These are phyloP conservation scores for Isichthys henryi DNA, from an alignment of 2,113 vertebrate species.

Conservation along the genomic window DNA sequence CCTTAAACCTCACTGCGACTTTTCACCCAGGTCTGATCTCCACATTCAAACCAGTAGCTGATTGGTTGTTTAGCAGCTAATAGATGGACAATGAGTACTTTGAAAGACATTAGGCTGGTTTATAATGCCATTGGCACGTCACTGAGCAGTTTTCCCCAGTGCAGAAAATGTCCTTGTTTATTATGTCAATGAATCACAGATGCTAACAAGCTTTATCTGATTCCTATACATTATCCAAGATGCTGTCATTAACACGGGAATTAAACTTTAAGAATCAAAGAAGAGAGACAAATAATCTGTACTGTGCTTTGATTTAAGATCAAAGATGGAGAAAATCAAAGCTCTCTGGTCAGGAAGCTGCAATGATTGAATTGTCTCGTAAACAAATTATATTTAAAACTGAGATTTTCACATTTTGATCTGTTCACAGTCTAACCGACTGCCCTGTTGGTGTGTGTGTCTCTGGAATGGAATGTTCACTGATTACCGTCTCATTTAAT, in stretches of 20 bases:
- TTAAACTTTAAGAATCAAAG: conserved; percentile 3
- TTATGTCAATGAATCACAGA: not conserved
- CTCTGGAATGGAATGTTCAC: conserved; percentile 33
- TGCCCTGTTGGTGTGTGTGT: conserved; percentile 13
- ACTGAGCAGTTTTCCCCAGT: not conserved
- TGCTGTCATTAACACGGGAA: not conserved
- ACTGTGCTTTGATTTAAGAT: not conserved
- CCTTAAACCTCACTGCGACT: no score
- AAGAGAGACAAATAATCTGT: not conserved
- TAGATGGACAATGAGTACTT: not conserved
- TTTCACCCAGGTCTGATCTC: not conserved
- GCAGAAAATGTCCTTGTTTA: not conserved
- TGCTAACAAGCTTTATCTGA: not conserved
- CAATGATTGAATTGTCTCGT: conserved; percentile 16
- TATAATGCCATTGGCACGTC: not conserved
- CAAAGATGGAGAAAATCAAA: not conserved
- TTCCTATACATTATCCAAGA: not conserved
- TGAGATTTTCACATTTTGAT: not conserved
- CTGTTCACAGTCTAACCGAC: not conserved
- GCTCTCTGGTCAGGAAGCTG: not conserved
- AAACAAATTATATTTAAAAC: not conserved
- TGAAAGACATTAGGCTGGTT: not conserved
- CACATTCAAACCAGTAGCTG: not conserved
- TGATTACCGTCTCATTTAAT: conserved; percentile 51
- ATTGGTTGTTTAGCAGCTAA: no score